Conservation (phyloP, 2,113 vertebrate species). For the Mormoops blainvillei region DNA sequence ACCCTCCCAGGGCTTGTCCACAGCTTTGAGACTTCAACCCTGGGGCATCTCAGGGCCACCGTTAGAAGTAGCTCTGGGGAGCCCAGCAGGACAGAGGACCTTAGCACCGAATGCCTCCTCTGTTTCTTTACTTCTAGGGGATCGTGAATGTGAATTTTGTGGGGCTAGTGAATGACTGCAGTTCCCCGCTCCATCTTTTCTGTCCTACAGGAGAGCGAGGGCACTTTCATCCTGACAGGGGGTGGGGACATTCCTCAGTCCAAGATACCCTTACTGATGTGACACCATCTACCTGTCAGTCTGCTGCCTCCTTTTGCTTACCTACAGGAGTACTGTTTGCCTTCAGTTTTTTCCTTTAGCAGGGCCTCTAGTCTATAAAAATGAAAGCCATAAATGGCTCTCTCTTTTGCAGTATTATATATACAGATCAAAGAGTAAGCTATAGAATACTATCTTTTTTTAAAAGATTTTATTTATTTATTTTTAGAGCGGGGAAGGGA, state of each 20-base stretch:
- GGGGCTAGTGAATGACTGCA: neutral
- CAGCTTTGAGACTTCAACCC: neutral
- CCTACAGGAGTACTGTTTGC: neutral
- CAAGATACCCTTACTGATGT: neutral
- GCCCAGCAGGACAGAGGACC: neutral
- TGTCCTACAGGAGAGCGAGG: neutral
- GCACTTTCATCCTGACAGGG: neutral
- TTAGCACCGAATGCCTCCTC: neutral
- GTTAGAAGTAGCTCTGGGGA: neutral
- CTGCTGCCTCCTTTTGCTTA: neutral
- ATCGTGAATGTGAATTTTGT: neutral
- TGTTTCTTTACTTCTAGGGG: neutral
- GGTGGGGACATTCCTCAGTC: neutral
- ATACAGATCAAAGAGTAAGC: neutral
- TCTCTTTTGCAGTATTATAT: neutral
- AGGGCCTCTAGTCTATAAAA: neutral
- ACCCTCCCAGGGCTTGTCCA: neutral
- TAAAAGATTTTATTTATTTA: too few species aligned
- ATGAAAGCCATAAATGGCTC: neutral
- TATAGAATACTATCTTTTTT: neutral
- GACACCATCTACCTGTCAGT: neutral
- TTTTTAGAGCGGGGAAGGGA: too few species aligned
- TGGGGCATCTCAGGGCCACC: neutral
- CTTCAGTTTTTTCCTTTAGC: neutral
- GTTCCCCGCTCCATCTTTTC: neutral